These are phyloP conservation scores for Pasiphila rectangulata DNA, from an alignment of 2,888 invertebrate species.

Conservation along the genomic window DNA sequence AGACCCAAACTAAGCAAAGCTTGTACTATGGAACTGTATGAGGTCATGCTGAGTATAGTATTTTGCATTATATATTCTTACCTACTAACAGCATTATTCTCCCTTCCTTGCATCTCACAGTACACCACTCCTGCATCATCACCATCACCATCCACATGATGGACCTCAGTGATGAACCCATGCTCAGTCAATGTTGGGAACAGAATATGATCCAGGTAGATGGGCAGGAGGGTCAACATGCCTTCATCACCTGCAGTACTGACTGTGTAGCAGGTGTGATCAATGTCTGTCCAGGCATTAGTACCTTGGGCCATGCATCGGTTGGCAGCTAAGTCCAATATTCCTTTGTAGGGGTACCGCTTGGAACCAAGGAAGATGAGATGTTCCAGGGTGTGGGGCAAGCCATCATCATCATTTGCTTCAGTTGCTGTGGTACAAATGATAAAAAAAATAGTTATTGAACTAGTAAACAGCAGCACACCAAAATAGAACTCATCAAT, in stretches of 20 bases:
- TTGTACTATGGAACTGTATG: no score
- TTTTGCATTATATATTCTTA: conserved; percentile 30
- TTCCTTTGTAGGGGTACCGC: conserved; percentile 93
- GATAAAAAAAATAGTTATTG: neutral
- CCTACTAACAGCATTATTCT: conserved; percentile 88
- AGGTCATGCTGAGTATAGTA: neutral
- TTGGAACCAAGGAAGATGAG: conserved; percentile 94
- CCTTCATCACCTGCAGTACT: conserved; percentile 91
- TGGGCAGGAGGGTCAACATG: conserved; percentile 92
- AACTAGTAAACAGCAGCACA: neutral
- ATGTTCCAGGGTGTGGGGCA: conserved; percentile 96
- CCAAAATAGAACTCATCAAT: no score
- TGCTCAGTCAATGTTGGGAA: conserved; percentile 91
- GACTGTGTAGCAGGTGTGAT: conserved; percentile 95
- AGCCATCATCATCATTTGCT: conserved; percentile 94
- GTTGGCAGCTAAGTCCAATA: conserved; percentile 93
- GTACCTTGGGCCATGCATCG: conserved; percentile 94
- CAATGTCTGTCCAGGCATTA: conserved; percentile 93
- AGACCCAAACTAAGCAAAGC: no score
- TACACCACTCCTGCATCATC: conserved; percentile 97
- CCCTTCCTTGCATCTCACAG: conserved; percentile 95
- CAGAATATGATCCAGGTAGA: conserved; percentile 94
- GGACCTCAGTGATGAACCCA: conserved; percentile 93
- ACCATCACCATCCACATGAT: conserved; percentile 93
- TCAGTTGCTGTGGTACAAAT: conserved; percentile 83